These are phyloP conservation scores for Paramuricea clavata DNA, from an alignment of 92 coral and sea anemone species.

Conservation along the genomic window DNA sequence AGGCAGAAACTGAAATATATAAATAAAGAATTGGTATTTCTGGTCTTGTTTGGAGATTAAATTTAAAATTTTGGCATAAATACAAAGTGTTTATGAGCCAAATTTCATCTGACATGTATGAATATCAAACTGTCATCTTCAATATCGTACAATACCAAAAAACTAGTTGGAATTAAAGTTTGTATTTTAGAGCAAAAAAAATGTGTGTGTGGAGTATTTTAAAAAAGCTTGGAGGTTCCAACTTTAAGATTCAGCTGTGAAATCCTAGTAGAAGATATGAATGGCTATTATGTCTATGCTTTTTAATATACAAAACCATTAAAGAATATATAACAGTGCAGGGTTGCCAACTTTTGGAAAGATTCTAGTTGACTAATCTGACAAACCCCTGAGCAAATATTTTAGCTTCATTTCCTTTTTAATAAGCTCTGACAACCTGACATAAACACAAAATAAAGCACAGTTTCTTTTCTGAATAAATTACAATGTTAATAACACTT, in stretches of 20 bases:
- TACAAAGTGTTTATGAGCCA: background rate
- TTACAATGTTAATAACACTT: constrained; percentile 25
- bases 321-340: too few species aligned
- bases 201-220: background rate
- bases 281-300: constrained; percentile 9
- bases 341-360: background rate
- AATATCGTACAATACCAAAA: background rate
- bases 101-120: background rate
- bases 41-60: background rate
- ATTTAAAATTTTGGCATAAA: background rate
- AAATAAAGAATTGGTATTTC: background rate
- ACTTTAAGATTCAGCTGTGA: too few species aligned
- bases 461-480: constrained; percentile 32
- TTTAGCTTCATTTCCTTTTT: constrained; percentile 8
- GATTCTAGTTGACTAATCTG: background rate
- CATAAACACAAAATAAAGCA: constrained; percentile 24
- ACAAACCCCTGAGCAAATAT: background rate
- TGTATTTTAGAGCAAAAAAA: background rate
- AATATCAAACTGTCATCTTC: background rate
- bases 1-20: background rate
- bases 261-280: background rate
- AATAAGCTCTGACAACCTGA: constrained; percentile 15
- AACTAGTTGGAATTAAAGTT: background rate
- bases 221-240: too few species aligned
- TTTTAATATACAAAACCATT: background rate